Conservation (phyloP, 2,888 invertebrate species). For the Rhyacophila evoluta region DNA sequence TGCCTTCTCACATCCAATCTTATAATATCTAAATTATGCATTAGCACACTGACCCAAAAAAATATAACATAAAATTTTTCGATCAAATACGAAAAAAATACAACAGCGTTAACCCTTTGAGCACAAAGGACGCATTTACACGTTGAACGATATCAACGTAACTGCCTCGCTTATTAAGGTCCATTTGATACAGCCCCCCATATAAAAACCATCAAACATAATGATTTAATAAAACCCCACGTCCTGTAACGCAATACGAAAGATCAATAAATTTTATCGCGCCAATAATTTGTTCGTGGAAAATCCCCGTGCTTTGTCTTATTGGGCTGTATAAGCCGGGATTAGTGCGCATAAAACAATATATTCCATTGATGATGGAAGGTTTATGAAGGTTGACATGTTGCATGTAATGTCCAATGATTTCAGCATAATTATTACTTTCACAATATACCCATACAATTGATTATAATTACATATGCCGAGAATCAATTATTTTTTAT, state of each 20-base stretch:
- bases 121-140: neutral
- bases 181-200: slow-evolving; percentile 8
- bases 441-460: too few species aligned
- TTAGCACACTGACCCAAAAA: too few species aligned
- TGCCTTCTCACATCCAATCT: too few species aligned
- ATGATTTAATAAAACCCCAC: slow-evolving; percentile 17
- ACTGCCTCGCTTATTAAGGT: neutral
- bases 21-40: too few species aligned
- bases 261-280: slow-evolving; percentile 17
- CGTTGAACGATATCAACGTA: neutral
- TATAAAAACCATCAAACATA: slow-evolving; percentile 13
- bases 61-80: too few species aligned
- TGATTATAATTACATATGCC: too few species aligned
- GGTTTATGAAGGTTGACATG: slow-evolving; percentile 6
- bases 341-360: slow-evolving; percentile 8
- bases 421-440: too few species aligned
- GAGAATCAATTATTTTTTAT: too few species aligned
- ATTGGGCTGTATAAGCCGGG: slow-evolving; percentile 22
- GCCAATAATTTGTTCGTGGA: neutral
- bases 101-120: too few species aligned
- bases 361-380: slow-evolving; percentile 1
- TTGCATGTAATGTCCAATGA: neutral
- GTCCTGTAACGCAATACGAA: slow-evolving; percentile 2
- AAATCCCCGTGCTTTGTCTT: neutral
- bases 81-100: too few species aligned